Base-by-base conservation (phyloP, 2,113 vertebrate genomes). In the Hippocampus guttulatus region DNA sequence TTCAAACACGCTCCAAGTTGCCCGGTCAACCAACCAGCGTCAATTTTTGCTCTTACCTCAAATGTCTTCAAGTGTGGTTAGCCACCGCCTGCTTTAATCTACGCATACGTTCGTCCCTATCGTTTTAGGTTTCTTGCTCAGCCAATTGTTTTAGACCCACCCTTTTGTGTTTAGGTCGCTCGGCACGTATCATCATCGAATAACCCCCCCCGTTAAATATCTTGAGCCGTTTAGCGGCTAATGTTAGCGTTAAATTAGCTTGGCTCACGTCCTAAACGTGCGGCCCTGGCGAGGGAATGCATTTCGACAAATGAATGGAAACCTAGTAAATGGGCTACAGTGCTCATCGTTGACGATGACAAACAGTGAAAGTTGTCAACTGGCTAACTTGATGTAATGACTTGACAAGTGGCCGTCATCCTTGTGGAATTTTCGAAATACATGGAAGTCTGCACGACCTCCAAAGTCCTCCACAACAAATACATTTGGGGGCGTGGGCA, bases 171-270 rank as follows among this genome's bases (percentile, higher is more conserved):
- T 51, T 6, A 16, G 47, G 47, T 51, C 16, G 2, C 14, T 45
- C 14, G 2, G 14, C 43, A 25, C 27, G 30, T 14, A 51, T 58
- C 8, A 15, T 21, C 16, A 15, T 21, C 16, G 23, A 60, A 64
- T 73, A 67, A 75, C 49, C 60, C 73, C 60, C 73, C 2, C 20
- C 10, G 3, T 55, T 23, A 55, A 55, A n/a, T 8, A 2, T 38
- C 57, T 81, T 60, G 62, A 61, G 70, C 49, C 68, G 41, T 67
- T 70, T 47, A 76, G 62, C 64, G 11, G 81, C 75, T 75, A 83
- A 80, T 71, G 80, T 71, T 55, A 55, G 10, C n/a, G 6, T 52
- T 84, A 38, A 84, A n/a, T 40, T 63, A 63, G 61, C 61, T 11
- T 63, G 52, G 52, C 52, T 55, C 21, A n/a, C n/a, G 20, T n/a